Conservation (phyloP, 2,113 vertebrate species). For the Antidorcas marsupialis region DNA sequence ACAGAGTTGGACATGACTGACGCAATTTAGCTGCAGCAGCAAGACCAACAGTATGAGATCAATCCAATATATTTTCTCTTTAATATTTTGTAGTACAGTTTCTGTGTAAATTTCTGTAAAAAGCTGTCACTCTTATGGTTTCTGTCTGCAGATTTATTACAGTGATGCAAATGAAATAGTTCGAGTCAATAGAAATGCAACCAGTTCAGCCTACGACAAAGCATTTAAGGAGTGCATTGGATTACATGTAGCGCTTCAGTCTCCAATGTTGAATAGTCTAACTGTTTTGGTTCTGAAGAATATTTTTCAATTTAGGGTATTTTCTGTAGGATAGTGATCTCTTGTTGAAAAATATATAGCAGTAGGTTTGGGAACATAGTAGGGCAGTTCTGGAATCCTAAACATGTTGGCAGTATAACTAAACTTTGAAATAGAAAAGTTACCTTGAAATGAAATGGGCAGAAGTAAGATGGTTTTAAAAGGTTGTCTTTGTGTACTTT, state of each 20-base stretch:
- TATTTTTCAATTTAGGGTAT: not conserved
- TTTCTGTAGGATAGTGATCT: not conserved
- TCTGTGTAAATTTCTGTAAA: not conserved
- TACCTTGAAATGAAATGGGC: constrained; percentile 13
- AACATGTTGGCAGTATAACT: constrained; percentile 4
- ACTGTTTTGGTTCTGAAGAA: not conserved
- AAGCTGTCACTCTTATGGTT: not conserved
- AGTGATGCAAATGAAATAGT: not conserved
- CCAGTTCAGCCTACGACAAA: not conserved
- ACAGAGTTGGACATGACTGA: too few relatives aligned
- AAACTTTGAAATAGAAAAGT: constrained; percentile 18
- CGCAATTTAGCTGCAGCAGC: too few relatives aligned
- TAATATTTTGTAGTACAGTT: not conserved
- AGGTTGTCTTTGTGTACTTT: not conserved
- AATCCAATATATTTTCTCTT: constrained; percentile 18
- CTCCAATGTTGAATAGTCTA: not conserved
- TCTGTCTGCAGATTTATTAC: not conserved
- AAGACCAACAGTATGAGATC: not conserved
- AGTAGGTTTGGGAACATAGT: not conserved
- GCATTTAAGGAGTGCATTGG: not conserved
- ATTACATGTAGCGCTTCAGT: not conserved
- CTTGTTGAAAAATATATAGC: not conserved
- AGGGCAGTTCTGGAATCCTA: not conserved
- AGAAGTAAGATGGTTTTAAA: not conserved
- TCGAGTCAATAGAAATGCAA: not conserved